These are phyloP conservation scores for Drosophila funebris DNA, from an alignment of 1,140 invertebrate genomes.

Conservation along the genomic window DNA sequence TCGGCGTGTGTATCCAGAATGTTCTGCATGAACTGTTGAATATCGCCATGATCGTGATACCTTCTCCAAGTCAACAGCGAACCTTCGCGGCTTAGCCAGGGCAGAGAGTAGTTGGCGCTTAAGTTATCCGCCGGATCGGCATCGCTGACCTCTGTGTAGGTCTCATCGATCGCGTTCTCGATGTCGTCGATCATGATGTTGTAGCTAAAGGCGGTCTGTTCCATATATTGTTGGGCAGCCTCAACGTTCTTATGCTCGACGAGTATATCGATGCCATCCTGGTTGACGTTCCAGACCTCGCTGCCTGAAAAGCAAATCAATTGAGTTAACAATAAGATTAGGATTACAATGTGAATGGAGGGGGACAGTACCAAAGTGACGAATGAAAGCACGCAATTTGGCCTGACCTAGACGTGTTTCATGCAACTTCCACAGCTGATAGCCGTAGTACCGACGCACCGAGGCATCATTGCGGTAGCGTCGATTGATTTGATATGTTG, in stretches of 20 bases:
- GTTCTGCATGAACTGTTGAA: slow-evolving; percentile 88
- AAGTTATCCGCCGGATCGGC: slow-evolving; percentile 61
- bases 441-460: slow-evolving; percentile 66
- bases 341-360: background rate
- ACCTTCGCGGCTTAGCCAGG: slow-evolving; percentile 83
- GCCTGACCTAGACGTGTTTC: slow-evolving; percentile 54
- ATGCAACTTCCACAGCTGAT: slow-evolving; percentile 77
- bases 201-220: slow-evolving; percentile 86
- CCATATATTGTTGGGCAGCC: slow-evolving; percentile 85
- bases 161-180: slow-evolving; percentile 90
- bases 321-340: background rate
- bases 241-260: slow-evolving; percentile 86
- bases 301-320: slow-evolving; percentile 52
- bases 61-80: slow-evolving; percentile 90
- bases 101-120: slow-evolving; percentile 71
- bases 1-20: slow-evolving; percentile 87
- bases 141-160: slow-evolving; percentile 88
- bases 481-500: slow-evolving; percentile 76
- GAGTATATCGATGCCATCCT: slow-evolving; percentile 84
- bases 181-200: slow-evolving; percentile 89
- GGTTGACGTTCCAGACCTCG: slow-evolving; percentile 82
- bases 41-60: slow-evolving; percentile 88
- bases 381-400: slow-evolving; percentile 50
- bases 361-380: slow-evolving; percentile 71
- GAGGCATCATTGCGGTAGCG: slow-evolving; percentile 63